These are phyloP conservation scores for Mustelus asterias DNA, from an alignment of 2,113 vertebrate genomes.

Conservation along the genomic window DNA sequence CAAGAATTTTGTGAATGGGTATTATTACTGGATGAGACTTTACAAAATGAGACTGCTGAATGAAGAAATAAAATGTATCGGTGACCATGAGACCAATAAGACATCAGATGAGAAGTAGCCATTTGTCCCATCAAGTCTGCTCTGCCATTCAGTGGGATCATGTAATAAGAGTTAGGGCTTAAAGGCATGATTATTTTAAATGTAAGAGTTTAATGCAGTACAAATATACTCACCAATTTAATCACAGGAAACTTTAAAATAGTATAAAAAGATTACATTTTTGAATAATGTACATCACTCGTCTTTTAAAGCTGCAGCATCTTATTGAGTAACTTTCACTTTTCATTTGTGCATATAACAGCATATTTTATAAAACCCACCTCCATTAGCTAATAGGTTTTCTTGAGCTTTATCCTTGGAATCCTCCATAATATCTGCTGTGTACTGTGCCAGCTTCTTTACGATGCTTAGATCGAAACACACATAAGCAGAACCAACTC, in stretches of 20 bases:
- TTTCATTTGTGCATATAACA: neutral
- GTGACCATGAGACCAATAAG: no score
- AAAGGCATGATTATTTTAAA: neutral
- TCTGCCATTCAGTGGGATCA: no score
- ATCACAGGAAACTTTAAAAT: neutral
- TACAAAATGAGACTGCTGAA: neutral
- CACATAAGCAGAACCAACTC: neutral
- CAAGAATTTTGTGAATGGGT: neutral
- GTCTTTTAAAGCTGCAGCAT: neutral
- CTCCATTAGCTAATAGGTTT: slow-evolving; percentile 77
- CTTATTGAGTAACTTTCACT: neutral
- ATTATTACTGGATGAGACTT: neutral
- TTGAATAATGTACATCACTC: neutral
- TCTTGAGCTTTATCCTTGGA: slow-evolving; percentile 77
- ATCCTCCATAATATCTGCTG: slow-evolving; percentile 82
- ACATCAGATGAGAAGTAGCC: no score
- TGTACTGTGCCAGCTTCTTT: slow-evolving; percentile 74
- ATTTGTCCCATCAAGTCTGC: no score
- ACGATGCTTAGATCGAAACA: slow-evolving; percentile 62
- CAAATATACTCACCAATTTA: neutral
- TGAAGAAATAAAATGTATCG: neutral
- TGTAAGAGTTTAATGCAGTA: neutral
- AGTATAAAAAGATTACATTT: neutral
- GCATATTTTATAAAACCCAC: slow-evolving; percentile 53
- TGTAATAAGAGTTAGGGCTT: neutral